Percentiles rank a stretch among this genome's conserved stretches.
Conservation (phyloP, 2,113 vertebrate genomes). For the Saimiri boliviensis region DNA sequence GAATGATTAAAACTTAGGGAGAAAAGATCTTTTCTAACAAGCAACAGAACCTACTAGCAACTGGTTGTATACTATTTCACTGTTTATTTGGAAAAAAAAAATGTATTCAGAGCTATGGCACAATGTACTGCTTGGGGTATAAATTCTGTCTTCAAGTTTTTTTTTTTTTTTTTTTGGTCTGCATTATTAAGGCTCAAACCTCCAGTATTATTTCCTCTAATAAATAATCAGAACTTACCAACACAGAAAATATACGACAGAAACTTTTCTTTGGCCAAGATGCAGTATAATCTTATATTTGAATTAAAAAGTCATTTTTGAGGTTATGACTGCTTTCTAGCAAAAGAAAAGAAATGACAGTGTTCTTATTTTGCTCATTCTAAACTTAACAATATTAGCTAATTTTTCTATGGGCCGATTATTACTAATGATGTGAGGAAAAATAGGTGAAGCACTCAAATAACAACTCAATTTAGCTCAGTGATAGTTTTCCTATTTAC, state of each 20-base stretch:
- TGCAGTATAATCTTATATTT: neutral
- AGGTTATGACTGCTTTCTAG: conserved; percentile 10
- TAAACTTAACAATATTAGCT: neutral
- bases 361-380: neutral
- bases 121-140: neutral
- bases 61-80: neutral
- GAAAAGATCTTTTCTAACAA: neutral
- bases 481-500: neutral
- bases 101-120: neutral
- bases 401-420: conserved; percentile 1
- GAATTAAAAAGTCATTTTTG: conserved; percentile 27
- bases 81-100: neutral
- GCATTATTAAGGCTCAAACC: neutral
- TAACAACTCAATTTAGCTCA: neutral
- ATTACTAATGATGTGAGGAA: neutral
- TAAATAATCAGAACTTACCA: neutral
- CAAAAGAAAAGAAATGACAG: neutral
- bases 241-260: neutral
- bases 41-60: neutral
- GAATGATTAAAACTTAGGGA: neutral
- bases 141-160: neutral
- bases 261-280: conserved; percentile 20
- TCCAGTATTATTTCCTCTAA: neutral
- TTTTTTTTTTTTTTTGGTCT: neutral
- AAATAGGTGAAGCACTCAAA: neutral